Percentiles rank a stretch among this genome's conserved stretches.
Evolutionary conservation across 2,888 invertebrate genomes (phyloP).

Genomic region (Caenorhabditis doughertyi): DNA sequence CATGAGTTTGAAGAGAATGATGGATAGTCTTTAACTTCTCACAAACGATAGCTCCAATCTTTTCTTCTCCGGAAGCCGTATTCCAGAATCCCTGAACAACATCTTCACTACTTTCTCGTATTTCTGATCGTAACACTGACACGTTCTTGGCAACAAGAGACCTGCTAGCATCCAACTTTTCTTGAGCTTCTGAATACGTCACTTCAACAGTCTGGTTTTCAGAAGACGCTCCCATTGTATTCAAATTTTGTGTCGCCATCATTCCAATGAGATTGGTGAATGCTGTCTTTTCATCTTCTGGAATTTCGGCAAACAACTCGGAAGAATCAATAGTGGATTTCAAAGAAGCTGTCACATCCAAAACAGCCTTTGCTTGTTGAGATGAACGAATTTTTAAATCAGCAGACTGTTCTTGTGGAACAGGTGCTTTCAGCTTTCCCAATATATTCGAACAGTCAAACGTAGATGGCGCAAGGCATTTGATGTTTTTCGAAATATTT

Average conservation of each 20-base stretch:
- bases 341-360: conserved; percentile 40
- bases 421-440: conserved; percentile 51
- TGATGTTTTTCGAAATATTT: conserved; percentile 42
- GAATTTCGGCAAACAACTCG: conserved; percentile 12
- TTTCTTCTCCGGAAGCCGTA: conserved; percentile 50
- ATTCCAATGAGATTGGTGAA: conserved; percentile 46
- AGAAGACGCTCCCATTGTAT: conserved; percentile 26
- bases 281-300: conserved; percentile 29
- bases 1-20: conserved; percentile 44
- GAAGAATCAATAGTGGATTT: conserved; percentile 19
- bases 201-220: conserved; percentile 31
- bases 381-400: conserved; percentile 29
- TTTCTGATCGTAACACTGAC: conserved; percentile 22
- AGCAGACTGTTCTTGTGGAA: conserved; percentile 14
- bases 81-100: conserved; percentile 68
- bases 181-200: conserved; percentile 26
- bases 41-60: conserved; percentile 34
- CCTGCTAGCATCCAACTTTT: conserved; percentile 33
- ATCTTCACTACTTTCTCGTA: conserved; percentile 59
- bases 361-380: conserved; percentile 15
- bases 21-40: conserved; percentile 55
- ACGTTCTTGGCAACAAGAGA: conserved; percentile 31
- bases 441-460: conserved; percentile 40
- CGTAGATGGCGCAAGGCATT: conserved; percentile 21
- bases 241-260: conserved; percentile 42